A percentile compares a stretch with the other conserved stretches of the same genome.
These are phyloP conservation scores for Sinodicranocentrus sp. DNA, from an alignment of 2,888 invertebrate species.

Conservation along the genomic window DNA sequence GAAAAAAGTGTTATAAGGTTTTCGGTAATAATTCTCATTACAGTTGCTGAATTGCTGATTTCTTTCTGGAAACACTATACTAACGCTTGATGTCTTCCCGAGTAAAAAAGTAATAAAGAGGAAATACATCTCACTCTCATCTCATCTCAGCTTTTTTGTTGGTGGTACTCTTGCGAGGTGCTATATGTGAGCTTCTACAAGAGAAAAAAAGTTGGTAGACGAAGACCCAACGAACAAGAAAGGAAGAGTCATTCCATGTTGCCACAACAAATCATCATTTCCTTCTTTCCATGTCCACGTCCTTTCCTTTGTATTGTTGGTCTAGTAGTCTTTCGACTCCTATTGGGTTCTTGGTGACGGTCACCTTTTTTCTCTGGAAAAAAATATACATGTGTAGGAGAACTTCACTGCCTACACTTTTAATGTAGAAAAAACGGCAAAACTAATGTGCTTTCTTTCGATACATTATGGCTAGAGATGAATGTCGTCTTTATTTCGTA, in stretches of 20 bases:
- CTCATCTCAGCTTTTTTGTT: not conserved
- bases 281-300: constrained; percentile 30
- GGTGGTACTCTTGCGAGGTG: not conserved
- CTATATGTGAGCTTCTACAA: not conserved
- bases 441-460: not conserved
- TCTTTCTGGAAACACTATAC: constrained; percentile 2
- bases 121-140: constrained; percentile 17
- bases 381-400: not conserved
- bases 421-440: not conserved
- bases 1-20: not conserved
- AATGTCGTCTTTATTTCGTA: constrained; percentile 19
- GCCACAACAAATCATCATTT: constrained; percentile 48
- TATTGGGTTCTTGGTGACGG: constrained; percentile 17
- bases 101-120: constrained; percentile 34
- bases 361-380: not conserved
- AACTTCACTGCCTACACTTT: too few relatives aligned
- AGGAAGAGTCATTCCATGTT: constrained; percentile 33
- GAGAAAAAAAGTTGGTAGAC: constrained; percentile 1
- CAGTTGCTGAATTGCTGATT: constrained; percentile 49
- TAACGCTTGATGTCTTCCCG: not conserved
- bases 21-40: constrained; percentile 40
- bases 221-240: not conserved
- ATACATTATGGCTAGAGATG: too few relatives aligned
- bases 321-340: constrained; percentile 9
- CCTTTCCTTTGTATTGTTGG: too few relatives aligned